Base-by-base conservation (phyloP, 1,140 invertebrate genomes). In the Oscheius sp. region DNA sequence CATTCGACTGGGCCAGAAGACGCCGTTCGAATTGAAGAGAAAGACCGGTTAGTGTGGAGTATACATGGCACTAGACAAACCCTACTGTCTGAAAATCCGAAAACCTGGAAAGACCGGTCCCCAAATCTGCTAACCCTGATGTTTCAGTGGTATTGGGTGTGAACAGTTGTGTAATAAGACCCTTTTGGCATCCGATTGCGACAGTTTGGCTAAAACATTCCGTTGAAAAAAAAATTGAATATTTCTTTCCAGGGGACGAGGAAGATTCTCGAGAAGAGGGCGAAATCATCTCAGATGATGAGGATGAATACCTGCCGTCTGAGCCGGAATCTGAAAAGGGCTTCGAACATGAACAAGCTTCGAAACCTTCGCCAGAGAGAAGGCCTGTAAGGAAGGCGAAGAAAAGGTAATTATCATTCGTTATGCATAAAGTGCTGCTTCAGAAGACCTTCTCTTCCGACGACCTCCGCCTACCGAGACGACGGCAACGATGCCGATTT, bases 401-500 rank as follows among this genome's bases (percentile, higher is more conserved):
- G 20, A 23, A 0, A 32, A 68, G 29, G 55, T 26, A 31, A 20
- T 59, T 31, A 13, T 59, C 13, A 55, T 45, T 34, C 4, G 36
- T 13, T 18, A 31, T 1, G 4, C 42, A 59, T 7, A 4, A 59
- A 2, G 23, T 15, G n/a, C 4, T 29, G 15, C 32, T 35, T n/a
- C 31, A 32, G 26, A 29, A 34, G 67, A 75, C 32, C 61, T n/a
- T n/a, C n/a, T 36, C n/a, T 7, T 69, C 10, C 10, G 31, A 63
- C 28, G 31, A 32, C 36, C 18, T 13, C 10, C 7, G 18, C 61
- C 0, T 63, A 32, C 61, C 77, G 75, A 26, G 80, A 82, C 68
- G 80, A 82, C 65, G 80, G 81, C 36, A 73, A 84, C 67, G 78
- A 82, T 13, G 18, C 0, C 2, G 62, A 80, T 58, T 82, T 79